phyloP scores from a whole-genome alignment of 2,797 vertebrate species.

The Lacerta bilineata region DNA sequence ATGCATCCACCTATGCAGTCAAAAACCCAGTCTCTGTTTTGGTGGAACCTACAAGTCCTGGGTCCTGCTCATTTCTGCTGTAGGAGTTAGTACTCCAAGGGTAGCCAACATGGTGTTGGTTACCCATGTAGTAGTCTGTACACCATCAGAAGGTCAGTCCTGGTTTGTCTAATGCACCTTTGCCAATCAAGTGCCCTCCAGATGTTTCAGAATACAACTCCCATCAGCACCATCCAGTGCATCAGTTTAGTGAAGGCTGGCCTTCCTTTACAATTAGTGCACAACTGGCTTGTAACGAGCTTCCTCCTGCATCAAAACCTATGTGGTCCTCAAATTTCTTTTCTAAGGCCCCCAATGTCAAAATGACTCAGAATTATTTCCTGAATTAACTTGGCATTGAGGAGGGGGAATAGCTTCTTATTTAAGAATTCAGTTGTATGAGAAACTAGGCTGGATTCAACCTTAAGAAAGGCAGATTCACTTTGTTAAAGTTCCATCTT shows the following conservation, averaged over 20 bases:
- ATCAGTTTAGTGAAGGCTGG: neutral
- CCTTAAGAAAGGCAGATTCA: neutral
- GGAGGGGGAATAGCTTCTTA: neutral
- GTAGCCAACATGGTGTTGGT: no score
- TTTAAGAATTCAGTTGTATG: neutral
- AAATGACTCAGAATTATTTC: neutral
- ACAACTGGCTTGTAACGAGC: neutral
- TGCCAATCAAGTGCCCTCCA: no score
- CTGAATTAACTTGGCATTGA: neutral
- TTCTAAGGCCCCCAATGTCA: neutral
- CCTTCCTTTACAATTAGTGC: no score
- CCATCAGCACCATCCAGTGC: neutral
- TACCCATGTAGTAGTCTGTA: neutral
- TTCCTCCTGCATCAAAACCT: neutral
- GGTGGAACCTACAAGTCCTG: neutral
- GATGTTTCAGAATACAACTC: no score
- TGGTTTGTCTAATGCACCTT: no score
- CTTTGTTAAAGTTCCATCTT: neutral
- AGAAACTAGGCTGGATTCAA: neutral
- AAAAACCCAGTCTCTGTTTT: no score
- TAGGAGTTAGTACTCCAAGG: neutral
- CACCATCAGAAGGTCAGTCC: neutral
- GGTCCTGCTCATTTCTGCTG: neutral
- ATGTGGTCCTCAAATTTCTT: neutral
- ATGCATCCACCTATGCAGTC: no score